Evolutionary conservation across 2,113 vertebrate genomes (phyloP).

Genomic region (Pithys albifrons): DNA sequence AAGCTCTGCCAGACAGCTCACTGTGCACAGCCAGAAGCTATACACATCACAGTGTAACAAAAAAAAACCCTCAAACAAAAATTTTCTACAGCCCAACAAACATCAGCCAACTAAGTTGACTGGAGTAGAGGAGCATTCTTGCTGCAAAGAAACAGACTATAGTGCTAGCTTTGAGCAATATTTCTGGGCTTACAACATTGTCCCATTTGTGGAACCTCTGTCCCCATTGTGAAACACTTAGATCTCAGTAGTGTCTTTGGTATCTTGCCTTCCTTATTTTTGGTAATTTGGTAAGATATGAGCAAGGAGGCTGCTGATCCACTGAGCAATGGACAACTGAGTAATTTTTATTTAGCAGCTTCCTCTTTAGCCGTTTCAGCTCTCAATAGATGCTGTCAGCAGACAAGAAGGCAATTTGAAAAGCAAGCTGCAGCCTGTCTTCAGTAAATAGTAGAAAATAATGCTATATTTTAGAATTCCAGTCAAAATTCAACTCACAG

Average conservation of each 20-base stretch:
- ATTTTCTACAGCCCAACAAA: not conserved
- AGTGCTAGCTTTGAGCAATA: not conserved
- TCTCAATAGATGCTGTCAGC: not conserved
- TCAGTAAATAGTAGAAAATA: not conserved
- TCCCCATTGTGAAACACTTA: not conserved
- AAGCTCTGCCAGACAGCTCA: not conserved
- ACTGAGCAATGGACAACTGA: not conserved
- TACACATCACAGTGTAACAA: accelerated
- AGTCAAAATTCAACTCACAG: not conserved
- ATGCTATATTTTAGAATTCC: not conserved
- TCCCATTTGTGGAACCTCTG: no score
- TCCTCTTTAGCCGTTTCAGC: not conserved
- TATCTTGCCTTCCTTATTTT: not conserved
- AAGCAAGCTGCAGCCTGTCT: not conserved
- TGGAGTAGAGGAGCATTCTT: not conserved
- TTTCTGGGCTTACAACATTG: not conserved
- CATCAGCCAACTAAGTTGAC: not conserved
- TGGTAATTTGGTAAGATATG: not conserved
- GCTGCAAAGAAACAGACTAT: not conserved
- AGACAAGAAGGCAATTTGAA: not conserved
- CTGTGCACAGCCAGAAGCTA: not conserved
- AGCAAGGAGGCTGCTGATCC: not conserved
- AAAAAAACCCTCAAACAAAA: not conserved
- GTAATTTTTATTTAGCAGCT: not conserved
- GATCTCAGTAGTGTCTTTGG: accelerated